Evolutionary conservation across 2,888 invertebrate genomes (phyloP), one percentile per base, ranked within the genome.

Genomic region (Eupithecia insigniata): DNA sequence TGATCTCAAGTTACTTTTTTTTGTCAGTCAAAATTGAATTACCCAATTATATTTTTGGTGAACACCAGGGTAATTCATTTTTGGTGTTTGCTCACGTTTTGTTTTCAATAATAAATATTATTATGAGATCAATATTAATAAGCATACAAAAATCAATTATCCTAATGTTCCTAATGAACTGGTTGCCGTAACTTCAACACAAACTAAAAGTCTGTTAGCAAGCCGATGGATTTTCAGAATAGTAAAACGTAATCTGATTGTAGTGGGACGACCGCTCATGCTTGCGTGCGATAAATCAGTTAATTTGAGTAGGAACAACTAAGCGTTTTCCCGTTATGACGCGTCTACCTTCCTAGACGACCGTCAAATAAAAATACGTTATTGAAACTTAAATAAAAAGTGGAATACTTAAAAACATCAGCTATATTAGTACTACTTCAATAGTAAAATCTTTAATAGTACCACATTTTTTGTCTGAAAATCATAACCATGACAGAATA

Each of bases 301-400:
- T 55, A 67, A 58, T 67, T 58, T 60, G 36, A 58, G 65, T 43
- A 64, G 39, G 58, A 67, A 67, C 58, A 18, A 36, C 18, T 43
- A 65, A 65, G 32, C 18, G n/a, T 66, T 66, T 66, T 66, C 43
- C 66, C 43, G 30, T 66, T 30, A 36, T 46, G 43, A 28, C 43
- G 43, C 18, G n/a, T 46, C 55, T 66, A n/a, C n/a, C 66, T 66
- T 66, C 66, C 66, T 55, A 55, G 22, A 55, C 55, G 26, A 26
- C 12, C 26, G 22, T 51, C 22, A 5, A 26, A 3, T 51, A 51
- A 51, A 46, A 46, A 46, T 46, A 46, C 18, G 5, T 43, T 43
- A 4, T 7, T 43, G 16, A n/a, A 51, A 22, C 22, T 22, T 51
- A 51, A 12, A 51, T 22, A 26, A 22, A 7, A 7, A 0, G 4